Base-by-base conservation (phyloP, 2,888 invertebrate species). In the Lissocephala sabroskyi region DNA sequence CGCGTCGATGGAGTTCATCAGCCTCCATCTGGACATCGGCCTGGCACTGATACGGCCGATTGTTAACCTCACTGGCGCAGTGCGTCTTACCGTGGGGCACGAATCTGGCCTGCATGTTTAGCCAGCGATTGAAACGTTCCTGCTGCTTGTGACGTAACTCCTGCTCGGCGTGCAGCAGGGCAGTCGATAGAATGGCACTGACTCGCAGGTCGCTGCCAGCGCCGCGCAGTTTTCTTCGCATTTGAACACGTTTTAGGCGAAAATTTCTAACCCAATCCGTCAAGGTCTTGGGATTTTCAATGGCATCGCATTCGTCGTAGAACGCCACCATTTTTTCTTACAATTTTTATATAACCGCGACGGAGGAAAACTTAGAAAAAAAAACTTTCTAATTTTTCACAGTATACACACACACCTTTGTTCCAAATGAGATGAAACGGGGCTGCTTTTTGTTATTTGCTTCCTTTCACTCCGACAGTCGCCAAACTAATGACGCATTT, bases 181-280 rank as follows among this genome's bases (percentile, higher is more conserved):
- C 87, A 48, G 85, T 85, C 6, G 87, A 82, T 51, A 89, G 82
- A 58, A 89, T 86, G 37, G 89, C 89, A 65, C 88, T 87, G 32
- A 88, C 84, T 23, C 88, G 86, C 30, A 89, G 83, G 59, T 86
- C 85, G 49, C 86, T 86, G 45, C 85, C 85, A 35, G 84, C 84
- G 41, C 65, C 66, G 50, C 84, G 85, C 41, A 85, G 76, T 64
- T 86, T 85, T 49, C 86, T 85, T 65, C 81, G 82, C 82, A 84
- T 82, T 74, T 82, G 65, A 9, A 82, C 75, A 75, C 87, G 88
- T 80, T 89, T 89, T 47, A 83, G 70, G 59, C 87, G 87, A 51
- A 89, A 86, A 80, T 86, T 84, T 36, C 82, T 85, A 50, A 89
- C 88, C 89, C 89, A 89, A 70, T 86, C 84, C 23, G 70, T 64